These are phyloP conservation scores for Cephalotes varians DNA, from an alignment of 2,888 invertebrate species.

Conservation along the genomic window DNA sequence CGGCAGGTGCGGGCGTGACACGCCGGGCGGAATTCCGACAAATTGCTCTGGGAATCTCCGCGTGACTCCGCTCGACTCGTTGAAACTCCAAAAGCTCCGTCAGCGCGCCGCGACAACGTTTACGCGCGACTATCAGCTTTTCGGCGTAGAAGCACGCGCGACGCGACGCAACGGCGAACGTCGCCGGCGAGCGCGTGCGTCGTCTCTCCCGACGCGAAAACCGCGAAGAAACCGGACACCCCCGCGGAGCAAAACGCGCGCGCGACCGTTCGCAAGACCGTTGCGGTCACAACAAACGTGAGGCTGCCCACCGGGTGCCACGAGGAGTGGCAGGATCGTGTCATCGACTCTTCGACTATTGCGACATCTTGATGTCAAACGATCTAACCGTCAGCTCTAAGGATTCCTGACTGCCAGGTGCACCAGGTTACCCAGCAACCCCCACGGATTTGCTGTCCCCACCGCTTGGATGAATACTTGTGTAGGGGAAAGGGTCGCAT, in stretches of 20 bases:
- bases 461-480: background rate
- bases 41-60: background rate
- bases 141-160: conserved; percentile 39
- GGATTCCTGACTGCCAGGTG: background rate
- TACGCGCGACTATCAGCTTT: conserved; percentile 38
- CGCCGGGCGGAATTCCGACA: background rate
- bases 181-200: conserved; percentile 44
- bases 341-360: conserved; percentile 49
- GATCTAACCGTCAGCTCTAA: conserved; percentile 31
- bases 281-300: conserved; percentile 46
- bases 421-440: conserved; percentile 15
- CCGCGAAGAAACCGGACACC: conserved; percentile 25
- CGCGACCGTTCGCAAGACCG: conserved; percentile 45
- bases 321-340: conserved; percentile 51
- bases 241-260: conserved; percentile 48
- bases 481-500: background rate
- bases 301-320: conserved; percentile 34
- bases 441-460: no score
- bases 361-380: conserved; percentile 38
- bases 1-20: background rate
- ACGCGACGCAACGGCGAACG: conserved; percentile 14
- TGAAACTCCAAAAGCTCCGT: background rate
- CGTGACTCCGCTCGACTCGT: conserved; percentile 2
- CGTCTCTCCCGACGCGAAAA: conserved; percentile 17
- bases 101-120: conserved; percentile 23